Base-by-base conservation (phyloP, 92 coral and sea anemone species). In the Paramuricea clavata region DNA sequence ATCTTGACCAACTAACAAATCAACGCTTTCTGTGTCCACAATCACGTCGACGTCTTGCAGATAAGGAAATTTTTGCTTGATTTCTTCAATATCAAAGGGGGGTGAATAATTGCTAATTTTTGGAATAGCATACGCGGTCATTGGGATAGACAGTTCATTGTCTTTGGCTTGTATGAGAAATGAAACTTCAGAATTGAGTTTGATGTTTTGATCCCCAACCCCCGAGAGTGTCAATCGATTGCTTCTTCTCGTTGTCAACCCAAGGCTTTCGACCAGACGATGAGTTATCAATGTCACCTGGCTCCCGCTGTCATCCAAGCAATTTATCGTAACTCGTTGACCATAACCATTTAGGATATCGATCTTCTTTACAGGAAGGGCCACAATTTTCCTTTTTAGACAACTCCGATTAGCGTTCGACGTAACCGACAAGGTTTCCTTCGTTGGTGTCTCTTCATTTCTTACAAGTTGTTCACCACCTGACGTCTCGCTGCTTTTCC, bases 231-330 rank as follows among this genome's bases (percentile, higher is more conserved):
- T 19, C 17, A 77, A 23, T 5, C 35, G 39, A 21, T 23, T 50
- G 26, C 16, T 50, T n/a, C 31, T 49, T 39, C 41, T 77, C 34
- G 2, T 50, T 16, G 12, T 27, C 65, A 77, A 31, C 2, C 34
- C 83, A n/a, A 77, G 69, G 65, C 83, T 49, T 50, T 50, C 83
- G 12, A 56, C 83, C 32, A 77, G 15, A n/a, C 41, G 44, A 19
- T 31, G 12, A 12, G 64, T 77, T 6, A 77, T 27, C 13, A 77
- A 31, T 27, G 83, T 49, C 27, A 77, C 83, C 43, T 77, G 83
- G 43, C 83, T 77, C 9, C 83, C 83, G 13, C 64, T 56, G 28
- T 77, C 83, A 6, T 77, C 83, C 34, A 77, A 56, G 43, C 83
- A 77, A 49, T 77, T 77, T 21, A 77, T 33, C 11, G 27, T n/a